Evolutionary conservation across 2,888 invertebrate genomes (phyloP), one percentile per base, ranked within the genome.

Genomic region (Melangyna quadrimaculata): DNA sequence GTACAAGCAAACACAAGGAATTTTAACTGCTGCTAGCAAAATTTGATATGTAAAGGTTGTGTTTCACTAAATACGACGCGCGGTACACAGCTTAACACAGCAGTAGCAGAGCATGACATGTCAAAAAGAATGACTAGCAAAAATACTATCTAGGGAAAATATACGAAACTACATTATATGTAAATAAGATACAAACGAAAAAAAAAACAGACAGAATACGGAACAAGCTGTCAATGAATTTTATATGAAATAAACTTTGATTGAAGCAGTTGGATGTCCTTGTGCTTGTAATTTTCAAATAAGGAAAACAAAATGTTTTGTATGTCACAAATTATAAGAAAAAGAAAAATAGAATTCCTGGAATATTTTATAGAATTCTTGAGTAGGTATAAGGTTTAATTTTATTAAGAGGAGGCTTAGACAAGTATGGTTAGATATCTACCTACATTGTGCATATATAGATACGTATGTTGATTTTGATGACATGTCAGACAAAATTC

Each of bases 211-310:
- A 24, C 8, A 7, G 2, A 27, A 40, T 14, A 43, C 43, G 29
- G 17, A 84, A 84, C 71, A 75, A 53, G 71, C 45, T 77, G 40
- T 77, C 80, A 69, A 79, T 86, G 59, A 80, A 86, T 80, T 86
- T 79, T 80, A 80, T 57, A 86, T 86, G 84, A 80, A 69, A 29
- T 37, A n/a, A 59, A 57, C 72, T 77, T 80, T 80, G 83, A 84
- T 81, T 81, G 71, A 70, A 70, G 69, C 65, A 27, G 48, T 35
- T 74, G 51, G 51, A 17, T 43, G 17, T 43, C 17, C 8, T 37
- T 69, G 59, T 51, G 51, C 24, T 63, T 55, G 27, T 57, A 53
- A 32, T 24, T n/a, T 14, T 17, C 4, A 61, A 61, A 37, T 4
- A 51, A 27, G 1, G 0, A 22, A 10, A 24, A 12, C 7, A n/a